phyloP scores from a whole-genome alignment of 2,888 invertebrate genomes.

The Hyposoter dolosus region DNA sequence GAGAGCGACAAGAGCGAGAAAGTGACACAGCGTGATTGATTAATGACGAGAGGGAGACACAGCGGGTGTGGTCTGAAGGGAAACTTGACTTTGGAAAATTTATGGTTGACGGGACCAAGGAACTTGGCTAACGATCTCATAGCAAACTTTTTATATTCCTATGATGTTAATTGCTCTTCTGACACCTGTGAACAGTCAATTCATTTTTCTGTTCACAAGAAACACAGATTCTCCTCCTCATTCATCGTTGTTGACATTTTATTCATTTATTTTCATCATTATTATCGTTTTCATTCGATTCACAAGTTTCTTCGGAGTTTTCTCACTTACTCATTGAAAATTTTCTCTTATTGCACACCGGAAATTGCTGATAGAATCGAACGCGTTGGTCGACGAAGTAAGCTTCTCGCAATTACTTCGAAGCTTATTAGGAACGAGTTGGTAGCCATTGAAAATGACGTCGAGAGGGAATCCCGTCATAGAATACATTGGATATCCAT shows the following conservation, averaged over 20 bases:
- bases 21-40: slow-evolving; percentile 49
- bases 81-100: slow-evolving; percentile 44
- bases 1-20: background rate
- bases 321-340: background rate
- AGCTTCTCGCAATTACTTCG: background rate
- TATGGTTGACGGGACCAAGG: slow-evolving; percentile 16
- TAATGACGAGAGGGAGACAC: slow-evolving; percentile 48
- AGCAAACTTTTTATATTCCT: background rate
- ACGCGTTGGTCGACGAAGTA: background rate
- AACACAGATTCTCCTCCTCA: background rate
- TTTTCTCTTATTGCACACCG: background rate
- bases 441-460: background rate
- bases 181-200: background rate
- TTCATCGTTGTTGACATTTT: background rate
- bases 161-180: background rate
- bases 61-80: slow-evolving; percentile 27
- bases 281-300: background rate
- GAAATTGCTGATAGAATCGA: background rate
- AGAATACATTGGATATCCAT: background rate
- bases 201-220: background rate
- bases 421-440: background rate
- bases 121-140: slow-evolving; percentile 18
- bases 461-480: background rate
- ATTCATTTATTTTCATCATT: background rate
- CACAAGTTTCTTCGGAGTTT: background rate